Base-by-base conservation (phyloP, 1,140 invertebrate genomes). In the Eubasilissa regina region DNA sequence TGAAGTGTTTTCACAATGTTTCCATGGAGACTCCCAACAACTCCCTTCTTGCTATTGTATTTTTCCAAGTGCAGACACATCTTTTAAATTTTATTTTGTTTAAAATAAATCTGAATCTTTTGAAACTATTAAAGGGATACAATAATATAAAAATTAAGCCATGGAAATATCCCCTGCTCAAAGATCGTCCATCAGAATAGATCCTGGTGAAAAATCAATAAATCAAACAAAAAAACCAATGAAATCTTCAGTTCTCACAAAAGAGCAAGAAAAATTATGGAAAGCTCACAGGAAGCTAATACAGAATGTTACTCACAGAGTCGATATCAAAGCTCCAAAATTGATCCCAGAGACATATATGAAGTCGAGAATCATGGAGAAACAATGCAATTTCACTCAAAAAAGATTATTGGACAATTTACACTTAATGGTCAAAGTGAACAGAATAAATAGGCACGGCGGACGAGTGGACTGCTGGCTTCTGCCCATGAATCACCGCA, bases 401-500 rank as follows among this genome's bases (percentile, higher is more conserved):
- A 55, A 9, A 15, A n/a, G 45, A 9, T 45, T 70, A 51, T 7
- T 35, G 10, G 25, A 56, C 12, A 70, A 70, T 60, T 19, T 78
- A 1, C n/a, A 56, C 15, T 58, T 78, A 55, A 21, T 78, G 35
- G 9, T 53, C 6, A 47, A 60, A 10, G 43, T 78, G 4, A 58
- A 78, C 25, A 58, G n/a, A 4, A 72, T 58, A 15, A 72, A 77
- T 47, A 66, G 62, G 43, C 17, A 13, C 17, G 75, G 48, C 9
- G 76, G 62, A 8, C 44, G n/a, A 9, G 25, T 47, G 17, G 76
- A 78, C 51, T 78, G 76, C 21, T 78, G 76, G 76, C 64, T 56
- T 12, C n/a, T 68, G 35, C 64, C 51, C 10, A 44, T 15, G 15
- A 70, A 77, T 15, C 6, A 66, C 21, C 44, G 6, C 6, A 68